Percentiles rank a stretch among this genome's conserved stretches.
These are phyloP conservation scores for Drosophila kuntzei DNA, from an alignment of 2,888 invertebrate genomes.

Conservation along the genomic window DNA sequence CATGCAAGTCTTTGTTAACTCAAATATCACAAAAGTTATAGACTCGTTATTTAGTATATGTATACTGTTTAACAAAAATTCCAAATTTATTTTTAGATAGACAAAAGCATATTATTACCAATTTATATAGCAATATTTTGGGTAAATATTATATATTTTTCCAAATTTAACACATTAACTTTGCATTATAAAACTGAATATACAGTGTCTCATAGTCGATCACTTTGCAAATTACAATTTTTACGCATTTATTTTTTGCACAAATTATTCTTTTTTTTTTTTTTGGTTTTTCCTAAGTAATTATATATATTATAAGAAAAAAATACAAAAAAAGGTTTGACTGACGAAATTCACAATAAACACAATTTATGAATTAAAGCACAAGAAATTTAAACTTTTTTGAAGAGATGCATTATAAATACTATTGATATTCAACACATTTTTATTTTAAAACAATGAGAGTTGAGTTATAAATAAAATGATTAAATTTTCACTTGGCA, in stretches of 20 bases:
- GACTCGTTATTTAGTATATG: background rate
- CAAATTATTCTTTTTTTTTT: background rate
- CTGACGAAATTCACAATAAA: background rate
- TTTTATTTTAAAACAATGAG: background rate
- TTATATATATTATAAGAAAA: background rate
- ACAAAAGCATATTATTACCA: background rate
- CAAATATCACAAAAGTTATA: background rate
- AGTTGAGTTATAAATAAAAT: background rate
- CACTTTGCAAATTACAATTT: background rate
- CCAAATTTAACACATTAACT: background rate
- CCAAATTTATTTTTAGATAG: background rate
- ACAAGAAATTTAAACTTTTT: background rate
- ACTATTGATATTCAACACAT: background rate
- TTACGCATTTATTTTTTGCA: background rate
- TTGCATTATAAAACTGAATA: background rate
- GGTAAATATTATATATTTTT: background rate
- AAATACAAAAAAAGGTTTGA: background rate
- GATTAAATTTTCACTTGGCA: background rate
- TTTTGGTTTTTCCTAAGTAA: slow-evolving; percentile 2
- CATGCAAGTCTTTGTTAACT: no score
- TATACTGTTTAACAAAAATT: background rate
- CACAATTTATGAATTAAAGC: background rate
- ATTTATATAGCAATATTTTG: background rate
- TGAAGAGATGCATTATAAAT: background rate
- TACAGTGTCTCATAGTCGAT: background rate